phyloP scores from a whole-genome alignment of 2,113 vertebrate genomes.

The Ctenomys sociabilis region DNA sequence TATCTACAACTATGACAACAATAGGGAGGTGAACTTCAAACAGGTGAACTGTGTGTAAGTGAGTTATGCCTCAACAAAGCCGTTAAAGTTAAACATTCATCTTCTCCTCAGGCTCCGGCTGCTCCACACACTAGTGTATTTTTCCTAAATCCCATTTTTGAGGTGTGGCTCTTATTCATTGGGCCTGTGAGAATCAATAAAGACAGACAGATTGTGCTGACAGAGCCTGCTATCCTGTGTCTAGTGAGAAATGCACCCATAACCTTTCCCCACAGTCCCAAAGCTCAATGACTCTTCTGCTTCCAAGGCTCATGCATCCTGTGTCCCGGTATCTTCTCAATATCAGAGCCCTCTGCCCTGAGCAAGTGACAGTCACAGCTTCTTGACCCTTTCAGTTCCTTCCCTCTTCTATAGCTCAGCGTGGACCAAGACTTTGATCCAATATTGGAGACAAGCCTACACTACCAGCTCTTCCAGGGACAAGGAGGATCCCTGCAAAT shows the following conservation, averaged over 20 bases:
- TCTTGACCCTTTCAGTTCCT: neutral
- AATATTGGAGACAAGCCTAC: neutral
- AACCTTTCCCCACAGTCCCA: neutral
- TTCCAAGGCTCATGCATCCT: neutral
- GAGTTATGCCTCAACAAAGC: neutral
- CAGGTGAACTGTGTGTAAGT: neutral
- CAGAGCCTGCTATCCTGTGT: neutral
- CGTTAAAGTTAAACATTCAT: neutral
- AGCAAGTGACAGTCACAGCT: neutral
- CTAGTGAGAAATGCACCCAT: neutral
- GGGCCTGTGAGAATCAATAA: neutral
- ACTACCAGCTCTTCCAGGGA: neutral
- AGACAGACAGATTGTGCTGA: too few relatives aligned
- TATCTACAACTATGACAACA: neutral
- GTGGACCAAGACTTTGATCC: neutral
- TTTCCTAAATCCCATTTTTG: neutral
- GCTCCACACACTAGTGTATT: neutral
- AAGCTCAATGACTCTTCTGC: neutral
- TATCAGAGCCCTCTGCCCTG: neutral
- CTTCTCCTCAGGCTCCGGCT: neutral
- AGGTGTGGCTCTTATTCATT: too few relatives aligned
- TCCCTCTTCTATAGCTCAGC: neutral
- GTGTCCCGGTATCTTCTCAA: neutral
- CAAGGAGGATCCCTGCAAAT: neutral
- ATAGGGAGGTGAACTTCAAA: neutral